These are phyloP conservation scores for Mnemiopsis leidyi DNA, from an alignment of 37 sponge, comb jelly and placozoan species.

Conservation along the genomic window DNA sequence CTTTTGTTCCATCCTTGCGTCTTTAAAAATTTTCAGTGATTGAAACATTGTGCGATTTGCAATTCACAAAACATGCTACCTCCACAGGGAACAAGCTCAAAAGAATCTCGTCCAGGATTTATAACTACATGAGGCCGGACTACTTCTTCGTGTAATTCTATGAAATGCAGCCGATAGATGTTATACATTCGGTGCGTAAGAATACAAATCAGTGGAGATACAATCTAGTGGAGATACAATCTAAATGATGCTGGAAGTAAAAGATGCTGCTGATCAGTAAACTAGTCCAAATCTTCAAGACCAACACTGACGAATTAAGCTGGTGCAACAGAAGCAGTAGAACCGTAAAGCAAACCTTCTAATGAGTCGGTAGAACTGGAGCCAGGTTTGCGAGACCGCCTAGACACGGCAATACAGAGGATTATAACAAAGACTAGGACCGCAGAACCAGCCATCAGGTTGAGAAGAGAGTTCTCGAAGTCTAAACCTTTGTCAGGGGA, in stretches of 20 bases:
- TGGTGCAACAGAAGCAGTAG: no score
- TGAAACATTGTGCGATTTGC: neutral
- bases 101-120: neutral
- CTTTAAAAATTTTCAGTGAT: neutral
- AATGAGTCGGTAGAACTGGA: neutral
- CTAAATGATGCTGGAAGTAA: no score
- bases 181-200: no score
- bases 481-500: neutral
- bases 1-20: no score
- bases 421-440: neutral
- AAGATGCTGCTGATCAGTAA: no score
- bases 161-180: no score
- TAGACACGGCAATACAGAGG: neutral
- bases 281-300: no score
- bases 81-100: neutral
- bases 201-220: no score
- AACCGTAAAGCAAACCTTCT: neutral
- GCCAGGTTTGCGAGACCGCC: neutral
- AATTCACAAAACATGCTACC: neutral
- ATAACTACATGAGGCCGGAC: conserved; percentile 23
- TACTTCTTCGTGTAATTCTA: neutral
- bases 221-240: no score
- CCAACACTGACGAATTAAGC: no score
- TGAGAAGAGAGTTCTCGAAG: conserved; percentile 30
- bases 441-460: neutral